Evolutionary conservation across 2,888 invertebrate species (phyloP).

Genomic region (Imbricaverruca yamaguchii): DNA sequence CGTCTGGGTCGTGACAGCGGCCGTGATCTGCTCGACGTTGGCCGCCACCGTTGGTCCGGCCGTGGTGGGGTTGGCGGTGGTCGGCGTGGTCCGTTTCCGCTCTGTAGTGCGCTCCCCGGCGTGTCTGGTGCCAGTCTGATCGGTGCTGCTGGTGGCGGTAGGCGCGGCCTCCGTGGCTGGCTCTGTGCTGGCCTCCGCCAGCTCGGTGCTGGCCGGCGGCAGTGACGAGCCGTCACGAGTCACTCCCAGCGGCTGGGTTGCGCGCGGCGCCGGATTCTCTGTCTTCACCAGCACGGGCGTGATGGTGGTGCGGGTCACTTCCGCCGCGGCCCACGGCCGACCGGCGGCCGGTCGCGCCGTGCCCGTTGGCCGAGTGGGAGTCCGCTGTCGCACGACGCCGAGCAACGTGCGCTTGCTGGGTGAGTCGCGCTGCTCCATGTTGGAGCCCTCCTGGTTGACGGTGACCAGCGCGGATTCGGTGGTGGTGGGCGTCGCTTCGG

Average conservation of each 20-base stretch:
- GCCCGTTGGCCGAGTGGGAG: constrained; percentile 45
- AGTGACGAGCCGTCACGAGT: constrained; percentile 77
- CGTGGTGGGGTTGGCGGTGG: constrained; percentile 72
- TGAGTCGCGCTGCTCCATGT: constrained; percentile 63
- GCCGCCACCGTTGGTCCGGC: too few species aligned
- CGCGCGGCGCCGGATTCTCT: constrained; percentile 87
- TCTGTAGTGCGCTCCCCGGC: constrained; percentile 53
- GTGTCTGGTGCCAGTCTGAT: constrained; percentile 64
- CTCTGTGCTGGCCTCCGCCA: constrained; percentile 43
- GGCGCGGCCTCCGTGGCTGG: constrained; percentile 8
- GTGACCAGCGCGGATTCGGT: constrained; percentile 66
- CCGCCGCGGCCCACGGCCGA: constrained; percentile 72
- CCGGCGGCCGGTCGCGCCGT: constrained; percentile 39
- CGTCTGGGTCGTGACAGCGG: neutral
- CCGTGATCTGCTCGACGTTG: neutral
- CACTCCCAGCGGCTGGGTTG: constrained; percentile 79
- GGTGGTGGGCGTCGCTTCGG: constrained; percentile 65
- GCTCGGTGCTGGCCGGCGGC: constrained; percentile 57
- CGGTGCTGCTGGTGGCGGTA: constrained; percentile 53
- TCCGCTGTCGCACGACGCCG: constrained; percentile 85
- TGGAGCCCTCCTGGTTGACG: constrained; percentile 81
- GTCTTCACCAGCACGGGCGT: constrained; percentile 77
- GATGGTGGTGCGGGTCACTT: constrained; percentile 74
- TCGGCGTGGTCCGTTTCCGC: constrained; percentile 78
- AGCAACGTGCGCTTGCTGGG: constrained; percentile 79